Conservation (phyloP, 2,113 vertebrate genomes). For the Felis catus region F.catus_Fca126_mat1.0 CM031419.1:51465001-51465500, state of each 20-base stretch:
- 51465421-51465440: neutral
- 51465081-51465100: neutral
- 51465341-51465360: neutral
- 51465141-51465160: neutral
- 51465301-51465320: neutral
- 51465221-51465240: neutral
- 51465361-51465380: neutral
- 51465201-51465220: neutral
- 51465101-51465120: neutral
- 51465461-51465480: neutral
- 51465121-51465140: neutral
- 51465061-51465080: neutral
- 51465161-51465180: neutral
- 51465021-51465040: neutral
- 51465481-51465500: slow-evolving; percentile 36
- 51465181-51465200: neutral
- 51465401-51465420: neutral
- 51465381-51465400: neutral
- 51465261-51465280: neutral
- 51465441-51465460: neutral
- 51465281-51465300: neutral
- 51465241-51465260: neutral
- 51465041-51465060: neutral
- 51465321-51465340: neutral
- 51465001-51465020: neutral